Evolutionary conservation across 2,888 invertebrate species (phyloP).

Genomic region (Hydropsyche betteni): DNA sequence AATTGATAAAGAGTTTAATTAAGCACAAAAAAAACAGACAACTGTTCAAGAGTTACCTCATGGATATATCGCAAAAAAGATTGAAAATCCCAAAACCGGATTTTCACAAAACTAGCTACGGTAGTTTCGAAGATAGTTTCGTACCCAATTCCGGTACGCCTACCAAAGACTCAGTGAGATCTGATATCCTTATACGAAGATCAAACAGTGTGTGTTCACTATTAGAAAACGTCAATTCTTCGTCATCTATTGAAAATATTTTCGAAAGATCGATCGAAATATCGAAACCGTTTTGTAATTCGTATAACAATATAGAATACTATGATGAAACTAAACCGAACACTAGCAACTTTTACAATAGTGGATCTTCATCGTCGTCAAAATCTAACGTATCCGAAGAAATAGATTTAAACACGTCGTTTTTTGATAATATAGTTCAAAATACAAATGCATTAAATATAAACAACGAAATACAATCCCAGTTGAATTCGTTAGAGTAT

Average conservation of each 20-base stretch:
- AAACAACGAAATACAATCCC: not conserved
- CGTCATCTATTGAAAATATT: not conserved
- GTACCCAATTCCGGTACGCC: not conserved
- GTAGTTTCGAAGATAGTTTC: constrained; percentile 45
- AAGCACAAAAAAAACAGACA: constrained; percentile 42
- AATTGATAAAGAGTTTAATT: constrained; percentile 45
- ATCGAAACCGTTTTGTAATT: not conserved
- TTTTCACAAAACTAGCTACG: constrained; percentile 43
- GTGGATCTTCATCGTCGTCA: not conserved
- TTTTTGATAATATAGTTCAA: constrained; percentile 21
- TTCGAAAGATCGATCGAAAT: not conserved
- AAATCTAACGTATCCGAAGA: not conserved
- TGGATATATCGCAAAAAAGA: constrained; percentile 26
- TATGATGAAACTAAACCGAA: not conserved
- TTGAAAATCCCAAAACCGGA: not conserved
- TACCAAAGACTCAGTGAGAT: not conserved
- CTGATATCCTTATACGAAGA: constrained; percentile 29
- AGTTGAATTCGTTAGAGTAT: not conserved
- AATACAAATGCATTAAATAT: constrained; percentile 16
- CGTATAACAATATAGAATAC: constrained; percentile 11
- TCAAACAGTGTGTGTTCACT: constrained; percentile 43
- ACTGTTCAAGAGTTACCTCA: constrained; percentile 25
- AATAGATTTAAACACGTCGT: constrained; percentile 5
- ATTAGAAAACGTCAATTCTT: constrained; percentile 18
- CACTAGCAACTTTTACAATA: not conserved